Percentiles rank a stretch among this genome's conserved stretches.
phyloP scores from a whole-genome alignment of 2,113 vertebrate species.

The Chiloscyllium plagiosum region DNA sequence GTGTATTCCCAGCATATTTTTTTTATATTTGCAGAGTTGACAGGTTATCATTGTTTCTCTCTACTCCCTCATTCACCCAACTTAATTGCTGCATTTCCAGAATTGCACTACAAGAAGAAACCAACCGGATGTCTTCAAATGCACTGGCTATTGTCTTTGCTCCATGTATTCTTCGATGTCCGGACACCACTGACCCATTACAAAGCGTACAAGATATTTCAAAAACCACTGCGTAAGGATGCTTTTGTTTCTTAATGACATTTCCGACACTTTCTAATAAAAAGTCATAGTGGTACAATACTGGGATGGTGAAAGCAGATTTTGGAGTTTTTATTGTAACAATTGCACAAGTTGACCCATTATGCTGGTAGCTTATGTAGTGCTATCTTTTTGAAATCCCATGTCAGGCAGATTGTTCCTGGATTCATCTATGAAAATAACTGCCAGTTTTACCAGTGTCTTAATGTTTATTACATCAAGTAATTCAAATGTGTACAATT shows the following conservation, averaged over 20 bases:
- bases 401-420: not conserved
- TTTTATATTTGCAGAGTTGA: not conserved
- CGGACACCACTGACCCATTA: conserved; percentile 84
- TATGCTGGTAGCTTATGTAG: not conserved
- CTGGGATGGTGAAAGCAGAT: not conserved
- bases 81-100: conserved; percentile 51
- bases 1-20: no score
- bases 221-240: conserved; percentile 90
- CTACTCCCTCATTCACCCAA: no score
- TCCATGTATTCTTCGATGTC: conserved; percentile 93
- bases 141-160: conserved; percentile 96
- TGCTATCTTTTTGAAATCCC: not conserved
- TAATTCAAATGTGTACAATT: not conserved
- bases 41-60: not conserved
- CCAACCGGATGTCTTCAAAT: conserved; percentile 95
- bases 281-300: not conserved
- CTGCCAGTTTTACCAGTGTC: not conserved
- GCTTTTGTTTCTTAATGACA: not conserved
- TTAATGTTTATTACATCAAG: not conserved
- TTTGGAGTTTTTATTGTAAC: not conserved
- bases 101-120: conserved; percentile 88
- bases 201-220: conserved; percentile 94
- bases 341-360: not conserved
- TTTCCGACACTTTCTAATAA: not conserved
- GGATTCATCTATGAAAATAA: not conserved